Base-by-base conservation (phyloP, 2,113 vertebrate genomes). In the Chlorodrepanis virens region DNA sequence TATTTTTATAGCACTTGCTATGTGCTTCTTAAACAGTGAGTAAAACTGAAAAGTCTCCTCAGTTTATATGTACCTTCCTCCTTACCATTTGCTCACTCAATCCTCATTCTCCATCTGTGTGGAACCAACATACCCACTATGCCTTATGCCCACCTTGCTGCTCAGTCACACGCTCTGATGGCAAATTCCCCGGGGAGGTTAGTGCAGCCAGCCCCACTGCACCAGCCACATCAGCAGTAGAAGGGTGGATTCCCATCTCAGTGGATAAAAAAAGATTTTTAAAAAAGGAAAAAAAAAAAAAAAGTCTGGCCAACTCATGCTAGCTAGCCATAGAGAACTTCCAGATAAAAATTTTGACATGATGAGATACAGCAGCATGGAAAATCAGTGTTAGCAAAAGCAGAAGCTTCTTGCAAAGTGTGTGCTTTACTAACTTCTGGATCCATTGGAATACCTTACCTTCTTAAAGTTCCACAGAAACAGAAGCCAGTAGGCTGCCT, bases 31-130 rank as follows among this genome's bases (percentile, higher is more conserved):
- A 88, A 85, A 91, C 74, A 90, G 70, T 49, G 82, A 96, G 42
- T 44, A 89, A 95, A 95, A 87, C 77, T 85, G 87, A 82, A 61
- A 92, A 87, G 61, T 63, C 75, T 94, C 77, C 83, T 71, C 74
- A 69, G 70, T 89, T 85, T 69, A 50, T 42, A 39, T 39, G 37
- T 89, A 68, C 54, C 83, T 95, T 92, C 95, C 72, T 93, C 96
- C 78, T 88, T 96, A 93, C 84, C 78, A 44, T 77, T 97, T 97
- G 96, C 88, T 97, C 96, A 94, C 83, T 90, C 86, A 95, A 29
- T 54, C 57, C 87, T 96, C 56, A 71, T 37, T 65, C 68, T 74
- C 80, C 91, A 97, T 96, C 97, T 96, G 96, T 68, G 76, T 94
- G 93, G 84, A 97, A 59, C 94, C 76, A 29, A 94, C 94, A 90